Base-by-base conservation (phyloP, 2,888 invertebrate genomes). In the Nesidiocoris tenuis region DNA sequence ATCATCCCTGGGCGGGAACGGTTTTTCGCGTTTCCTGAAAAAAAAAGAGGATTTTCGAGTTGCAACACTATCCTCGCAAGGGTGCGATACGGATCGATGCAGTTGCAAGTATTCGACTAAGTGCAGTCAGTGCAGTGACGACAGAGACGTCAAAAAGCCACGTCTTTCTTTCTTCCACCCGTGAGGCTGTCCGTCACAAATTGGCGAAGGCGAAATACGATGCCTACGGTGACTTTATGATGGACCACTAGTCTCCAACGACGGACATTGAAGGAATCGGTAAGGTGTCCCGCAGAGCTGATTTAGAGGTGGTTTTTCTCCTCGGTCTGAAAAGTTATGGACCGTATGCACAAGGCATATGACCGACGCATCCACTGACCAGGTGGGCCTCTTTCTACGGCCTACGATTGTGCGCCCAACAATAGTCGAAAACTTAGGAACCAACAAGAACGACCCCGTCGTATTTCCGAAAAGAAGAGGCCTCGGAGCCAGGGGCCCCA, bases 321-420 rank as follows among this genome's bases (percentile, higher is more conserved):
- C 12, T 39, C 12, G 5, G 39, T 39, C 12, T 39, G 39, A 39
- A 39, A 39, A 39, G 39, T 3, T 7, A 39, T 39, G 12, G 39
- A 39, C 39, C 39, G 39, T 39, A 39, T 39, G 12, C 12, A 39
- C 12, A 39, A 3, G 39, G 12, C 39, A 39, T 39, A 39, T 12
- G 39, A 39, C 39, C 3, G 39, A 3, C 39, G 39, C 39, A 12
- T 39, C 3, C 39, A 39, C 67, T 54, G 16, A 56, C 55, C 67
- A 55, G 56, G 67, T 55, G 55, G 67, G 19, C 56, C 67, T 21
- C 39, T 39, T 39, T 39, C 39, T 39, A 39, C 39, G 39, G 25
- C 21, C 54, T 25, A 22, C 56, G 67, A 67, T 67, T 67, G 67
- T 67, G 67, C 54, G 9, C 17, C 56, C 67, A 67, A 67, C 67